Conservation (phyloP, 2,888 invertebrate genomes). For the Erebia ligea region DNA sequence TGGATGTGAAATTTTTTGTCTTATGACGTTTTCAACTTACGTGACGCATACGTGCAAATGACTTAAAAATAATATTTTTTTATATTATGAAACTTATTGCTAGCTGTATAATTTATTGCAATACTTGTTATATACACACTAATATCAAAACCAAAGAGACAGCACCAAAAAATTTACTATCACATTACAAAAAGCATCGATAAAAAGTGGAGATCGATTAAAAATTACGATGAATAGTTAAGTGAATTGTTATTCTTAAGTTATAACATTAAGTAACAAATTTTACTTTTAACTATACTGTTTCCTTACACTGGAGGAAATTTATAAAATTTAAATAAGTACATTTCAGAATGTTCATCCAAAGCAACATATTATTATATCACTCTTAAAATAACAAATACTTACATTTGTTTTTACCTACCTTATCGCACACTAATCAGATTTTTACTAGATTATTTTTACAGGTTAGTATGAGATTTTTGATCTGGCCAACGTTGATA, state of each 20-base stretch:
- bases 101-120: constrained; percentile 8
- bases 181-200: constrained; percentile 1
- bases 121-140: constrained; percentile 1
- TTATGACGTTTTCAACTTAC: background rate
- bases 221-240: constrained; percentile 5
- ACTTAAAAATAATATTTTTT: background rate
- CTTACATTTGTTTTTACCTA: too few species aligned
- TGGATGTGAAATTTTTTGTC: too few species aligned
- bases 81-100: background rate
- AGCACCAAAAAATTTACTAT: background rate
- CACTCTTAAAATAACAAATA: too few species aligned
- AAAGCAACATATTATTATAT: too few species aligned
- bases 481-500: too few species aligned
- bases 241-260: background rate
- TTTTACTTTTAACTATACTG: too few species aligned
- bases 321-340: too few species aligned
- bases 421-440: too few species aligned
- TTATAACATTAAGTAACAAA: background rate
- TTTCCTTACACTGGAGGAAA: too few species aligned
- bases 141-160: background rate
- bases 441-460: too few species aligned
- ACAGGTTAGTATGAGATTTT: too few species aligned
- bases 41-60: background rate
- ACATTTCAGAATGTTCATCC: too few species aligned
- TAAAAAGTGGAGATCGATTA: background rate